Evolutionary conservation across 2,888 invertebrate genomes (phyloP).

Genomic region (Agrochola lychnidis): DNA sequence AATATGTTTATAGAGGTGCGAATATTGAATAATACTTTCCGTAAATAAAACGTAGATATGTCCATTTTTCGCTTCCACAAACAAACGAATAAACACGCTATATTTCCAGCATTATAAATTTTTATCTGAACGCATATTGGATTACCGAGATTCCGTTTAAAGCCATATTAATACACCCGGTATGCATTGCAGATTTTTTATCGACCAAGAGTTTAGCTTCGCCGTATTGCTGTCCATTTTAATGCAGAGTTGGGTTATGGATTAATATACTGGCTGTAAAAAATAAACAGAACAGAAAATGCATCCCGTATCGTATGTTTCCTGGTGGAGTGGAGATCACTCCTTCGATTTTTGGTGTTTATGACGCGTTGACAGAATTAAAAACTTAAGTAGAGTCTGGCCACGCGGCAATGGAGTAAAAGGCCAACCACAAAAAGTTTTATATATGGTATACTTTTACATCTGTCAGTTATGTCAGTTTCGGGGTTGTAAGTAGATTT

Average conservation of each 20-base stretch:
- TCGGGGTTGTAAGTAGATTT: too few relatives aligned
- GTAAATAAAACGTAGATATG: slow-evolving; percentile 4
- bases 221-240: slow-evolving; percentile 18
- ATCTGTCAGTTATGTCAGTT: too few relatives aligned
- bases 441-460: too few relatives aligned
- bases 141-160: slow-evolving; percentile 35
- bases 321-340: too few relatives aligned
- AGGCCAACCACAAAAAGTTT: too few relatives aligned
- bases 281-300: neutral
- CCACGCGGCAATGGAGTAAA: too few relatives aligned
- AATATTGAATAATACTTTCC: slow-evolving; percentile 8
- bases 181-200: slow-evolving; percentile 32
- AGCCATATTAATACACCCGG: slow-evolving; percentile 27
- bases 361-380: neutral
- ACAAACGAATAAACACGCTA: slow-evolving; percentile 41
- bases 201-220: slow-evolving; percentile 5
- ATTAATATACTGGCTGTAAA: neutral
- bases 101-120: slow-evolving; percentile 11
- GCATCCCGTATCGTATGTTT: too few relatives aligned
- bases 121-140: slow-evolving; percentile 44
- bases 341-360: neutral
- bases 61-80: slow-evolving; percentile 19
- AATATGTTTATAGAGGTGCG: too few relatives aligned
- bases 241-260: neutral
- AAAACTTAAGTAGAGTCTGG: too few relatives aligned